Percentiles rank a stretch among this genome's conserved stretches.
Conservation (phyloP, 2,113 vertebrate species). For the Picathartes gymnocephalus region DNA sequence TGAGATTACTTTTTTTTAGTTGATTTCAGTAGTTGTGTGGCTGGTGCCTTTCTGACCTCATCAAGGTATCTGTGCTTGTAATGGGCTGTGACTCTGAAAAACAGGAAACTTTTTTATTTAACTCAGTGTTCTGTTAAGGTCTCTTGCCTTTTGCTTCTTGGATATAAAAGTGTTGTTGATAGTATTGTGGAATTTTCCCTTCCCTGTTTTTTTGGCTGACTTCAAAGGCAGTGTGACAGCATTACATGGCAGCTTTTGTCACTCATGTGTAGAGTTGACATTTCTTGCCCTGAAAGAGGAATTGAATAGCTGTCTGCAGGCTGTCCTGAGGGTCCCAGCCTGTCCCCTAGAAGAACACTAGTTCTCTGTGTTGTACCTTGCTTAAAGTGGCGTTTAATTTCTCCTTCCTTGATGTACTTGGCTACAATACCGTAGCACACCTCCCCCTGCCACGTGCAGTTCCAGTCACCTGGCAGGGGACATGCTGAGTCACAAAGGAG, state of each 20-base stretch:
- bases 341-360: background rate
- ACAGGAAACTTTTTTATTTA: slow-evolving; percentile 20
- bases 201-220: background rate
- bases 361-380: background rate
- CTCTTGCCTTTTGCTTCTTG: background rate
- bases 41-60: slow-evolving; percentile 20
- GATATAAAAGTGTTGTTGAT: background rate
- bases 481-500: rapidly evolving
- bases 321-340: background rate
- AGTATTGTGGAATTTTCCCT: background rate
- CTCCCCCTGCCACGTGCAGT: rapidly evolving
- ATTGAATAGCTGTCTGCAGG: background rate
- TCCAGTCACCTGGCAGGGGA: background rate
- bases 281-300: background rate
- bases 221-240: background rate
- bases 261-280: background rate
- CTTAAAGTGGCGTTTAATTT: background rate
- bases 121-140: background rate
- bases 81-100: background rate
- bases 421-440: background rate
- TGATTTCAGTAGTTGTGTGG: background rate
- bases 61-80: background rate
- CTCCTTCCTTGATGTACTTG: background rate
- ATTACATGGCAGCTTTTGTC: background rate
- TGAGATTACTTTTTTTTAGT: background rate